Conservation (phyloP, 2,113 vertebrate genomes). For the Paradoxurus hermaphroditus region DNA sequence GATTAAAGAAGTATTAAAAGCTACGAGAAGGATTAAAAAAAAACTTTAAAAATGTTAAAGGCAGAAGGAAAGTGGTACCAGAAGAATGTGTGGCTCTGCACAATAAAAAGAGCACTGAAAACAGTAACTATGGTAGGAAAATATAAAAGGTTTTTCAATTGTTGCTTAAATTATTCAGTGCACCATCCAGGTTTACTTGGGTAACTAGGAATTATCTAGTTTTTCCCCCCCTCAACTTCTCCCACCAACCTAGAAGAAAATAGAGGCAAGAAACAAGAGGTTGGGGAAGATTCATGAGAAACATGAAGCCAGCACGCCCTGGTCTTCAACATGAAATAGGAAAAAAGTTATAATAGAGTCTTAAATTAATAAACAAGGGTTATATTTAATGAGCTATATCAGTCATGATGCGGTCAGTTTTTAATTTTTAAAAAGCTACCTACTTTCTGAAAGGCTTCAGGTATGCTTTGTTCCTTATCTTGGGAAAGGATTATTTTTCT, state of each 20-base stretch:
- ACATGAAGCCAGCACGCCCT: not conserved
- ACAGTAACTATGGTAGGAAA: not conserved
- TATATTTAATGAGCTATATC: not conserved
- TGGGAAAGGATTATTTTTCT: not conserved
- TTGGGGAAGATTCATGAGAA: not conserved
- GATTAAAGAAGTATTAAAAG: not conserved
- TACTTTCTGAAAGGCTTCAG: not conserved
- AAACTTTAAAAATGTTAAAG: not conserved
- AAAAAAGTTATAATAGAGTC: not conserved
- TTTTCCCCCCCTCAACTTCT: not conserved
- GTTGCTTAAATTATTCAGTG: not conserved
- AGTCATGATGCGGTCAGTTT: not conserved
- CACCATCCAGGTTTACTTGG: not conserved
- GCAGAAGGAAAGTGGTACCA: not conserved
- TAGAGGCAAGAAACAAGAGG: not conserved
- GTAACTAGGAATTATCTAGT: not conserved
- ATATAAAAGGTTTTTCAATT: not conserved
- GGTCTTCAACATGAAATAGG: not conserved
- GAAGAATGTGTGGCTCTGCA: not conserved
- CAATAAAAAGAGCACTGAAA: not conserved
- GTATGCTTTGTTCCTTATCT: not conserved
- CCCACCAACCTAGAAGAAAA: not conserved
- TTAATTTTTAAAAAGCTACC: not conserved
- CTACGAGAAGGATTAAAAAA: not conserved
- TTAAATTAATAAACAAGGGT: not conserved